Evolutionary conservation across 2,113 vertebrate species (phyloP).

Genomic region (Corydoras sp.): DNA sequence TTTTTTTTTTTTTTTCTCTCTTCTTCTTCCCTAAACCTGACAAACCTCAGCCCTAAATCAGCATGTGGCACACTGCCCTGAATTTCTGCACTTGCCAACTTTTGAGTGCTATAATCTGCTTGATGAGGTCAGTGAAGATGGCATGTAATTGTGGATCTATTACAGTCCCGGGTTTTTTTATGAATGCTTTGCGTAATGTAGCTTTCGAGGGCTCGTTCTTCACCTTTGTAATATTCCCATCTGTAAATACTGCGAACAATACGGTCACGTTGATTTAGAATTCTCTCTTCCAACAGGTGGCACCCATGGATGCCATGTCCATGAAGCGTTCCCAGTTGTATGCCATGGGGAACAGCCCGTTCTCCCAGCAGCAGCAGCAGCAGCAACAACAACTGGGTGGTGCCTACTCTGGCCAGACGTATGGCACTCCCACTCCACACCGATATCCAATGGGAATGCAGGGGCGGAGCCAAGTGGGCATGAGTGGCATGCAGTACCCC

Average conservation of each 20-base stretch:
- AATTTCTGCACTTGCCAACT: conserved; percentile 32
- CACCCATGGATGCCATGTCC: conserved; percentile 82
- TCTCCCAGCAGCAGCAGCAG: conserved; percentile 63
- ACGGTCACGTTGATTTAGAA: neutral
- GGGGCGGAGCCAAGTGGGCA: conserved; percentile 73
- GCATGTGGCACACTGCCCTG: conserved; percentile 41
- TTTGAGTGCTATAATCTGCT: conserved; percentile 3
- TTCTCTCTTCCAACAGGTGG: conserved; percentile 67
- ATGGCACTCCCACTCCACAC: conserved; percentile 75
- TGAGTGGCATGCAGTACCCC: conserved; percentile 85
- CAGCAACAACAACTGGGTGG: conserved; percentile 65
- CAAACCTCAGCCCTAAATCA: conserved; percentile 11
- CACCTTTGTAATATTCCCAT: too few species aligned
- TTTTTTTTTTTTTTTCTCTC: conserved; percentile 31
- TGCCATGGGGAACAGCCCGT: conserved; percentile 77
- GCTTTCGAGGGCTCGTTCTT: too few species aligned
- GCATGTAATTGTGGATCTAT: neutral
- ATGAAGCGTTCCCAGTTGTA: conserved; percentile 92
- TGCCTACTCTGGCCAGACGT: conserved; percentile 78
- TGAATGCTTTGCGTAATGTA: too few species aligned
- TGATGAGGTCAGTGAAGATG: conserved; percentile 7
- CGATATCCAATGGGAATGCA: conserved; percentile 83
- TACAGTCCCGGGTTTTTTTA: too few species aligned
- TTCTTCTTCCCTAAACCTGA: conserved; percentile 23
- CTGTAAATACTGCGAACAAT: too few species aligned